Base-by-base conservation (phyloP, 2,797 vertebrate genomes). In the Syngnathus acus region DNA sequence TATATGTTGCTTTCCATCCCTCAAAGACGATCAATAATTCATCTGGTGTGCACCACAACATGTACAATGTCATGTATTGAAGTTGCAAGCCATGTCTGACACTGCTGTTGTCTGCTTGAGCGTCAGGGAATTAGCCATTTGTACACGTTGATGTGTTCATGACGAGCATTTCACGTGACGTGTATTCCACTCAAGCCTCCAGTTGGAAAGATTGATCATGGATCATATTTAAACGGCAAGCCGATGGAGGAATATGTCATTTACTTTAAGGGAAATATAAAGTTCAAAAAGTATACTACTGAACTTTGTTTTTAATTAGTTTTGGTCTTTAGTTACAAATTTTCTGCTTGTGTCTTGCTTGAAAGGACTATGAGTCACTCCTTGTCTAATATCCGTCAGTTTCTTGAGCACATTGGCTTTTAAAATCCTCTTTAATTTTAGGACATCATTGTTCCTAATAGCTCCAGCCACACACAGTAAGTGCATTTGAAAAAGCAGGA, bases 11-110 rank as follows among this genome's bases (percentile, higher is more conserved):
- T 87, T 82, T 86, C 82, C 82, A 83, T 82, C 76, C 76, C 84
- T 87, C 78, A 82, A 87, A 86, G 76, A 72, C 65, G 62, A 83
- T 90, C 80, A 89, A 86, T 85, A 88, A 88, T 88, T 80, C 58
- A 87, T 79, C 81, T 75, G 62, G 67, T 75, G 77, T 77, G 40
- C 42, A 48, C 42, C 14, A 8, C 32, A 19, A 26, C 26, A 38
- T 38, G 53, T 32, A 23, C 21, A 26, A 54, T 13, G 53, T 55
- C 53, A 55, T 26, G 55, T 54, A 13, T 21, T 26, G 9, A 5
- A 13, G 53, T 43, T 9, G 7, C 9, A 11, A 43, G 42, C 11
- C 0, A 3, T 43, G 42, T 10, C 11, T 2, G 40, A 42, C 40
- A 42, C 40, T 9, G 40, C 40, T 3, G 2, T 43, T 43, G 42